Base-by-base conservation (phyloP, 2,888 invertebrate genomes). In the Agrotis exclamationis region DNA sequence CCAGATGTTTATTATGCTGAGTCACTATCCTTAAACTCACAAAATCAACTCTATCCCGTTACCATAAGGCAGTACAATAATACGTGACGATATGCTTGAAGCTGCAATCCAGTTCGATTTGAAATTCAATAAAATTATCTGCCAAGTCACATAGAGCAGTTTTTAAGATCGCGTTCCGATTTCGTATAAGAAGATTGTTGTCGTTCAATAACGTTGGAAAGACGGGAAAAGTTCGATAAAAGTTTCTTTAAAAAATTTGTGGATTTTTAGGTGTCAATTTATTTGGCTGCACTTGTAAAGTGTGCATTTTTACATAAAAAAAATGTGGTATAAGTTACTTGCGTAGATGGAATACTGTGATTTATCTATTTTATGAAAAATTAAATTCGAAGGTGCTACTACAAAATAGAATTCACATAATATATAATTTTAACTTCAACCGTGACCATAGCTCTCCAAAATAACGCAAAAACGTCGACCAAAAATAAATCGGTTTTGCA, bases 1-100 rank as follows among this genome's bases (percentile, higher is more conserved):
- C 89, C 93, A 94, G 92, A 91, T 94, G 92, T 89, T 91, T 91
- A 90, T 88, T 89, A 80, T 88, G 94, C 93, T 93, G 93, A 95
- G 85, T 95, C 94, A 94, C 88, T 80, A 84, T 83, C 82, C 80
- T 80, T 82, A 28, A 64, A 85, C 79, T 74, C 84, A 83, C 85
- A 79, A 76, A 71, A 69, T 74, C 66, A 71, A 79, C 84, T 79
- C 75, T 89, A 79, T 76, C 1, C 22, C 66, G 2, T 39, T 14
- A 33, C 39, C 64, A 28, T 83, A 85, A 79, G 72, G 75, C 65
- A 58, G 56, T 62, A 63, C 76, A 80, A 74, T 77, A 82, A 79
- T 76, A 82, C 86, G 83, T 84, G 84, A 83, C 80, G 82, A 82
- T 84, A 84, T 87, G 84, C 80, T 85, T 47, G 63, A 75, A 77